A percentile compares a stretch with the other conserved stretches of the same genome.
Evolutionary conservation across 2,113 vertebrate species (phyloP).

Genomic region (Leucosticte australis): DNA sequence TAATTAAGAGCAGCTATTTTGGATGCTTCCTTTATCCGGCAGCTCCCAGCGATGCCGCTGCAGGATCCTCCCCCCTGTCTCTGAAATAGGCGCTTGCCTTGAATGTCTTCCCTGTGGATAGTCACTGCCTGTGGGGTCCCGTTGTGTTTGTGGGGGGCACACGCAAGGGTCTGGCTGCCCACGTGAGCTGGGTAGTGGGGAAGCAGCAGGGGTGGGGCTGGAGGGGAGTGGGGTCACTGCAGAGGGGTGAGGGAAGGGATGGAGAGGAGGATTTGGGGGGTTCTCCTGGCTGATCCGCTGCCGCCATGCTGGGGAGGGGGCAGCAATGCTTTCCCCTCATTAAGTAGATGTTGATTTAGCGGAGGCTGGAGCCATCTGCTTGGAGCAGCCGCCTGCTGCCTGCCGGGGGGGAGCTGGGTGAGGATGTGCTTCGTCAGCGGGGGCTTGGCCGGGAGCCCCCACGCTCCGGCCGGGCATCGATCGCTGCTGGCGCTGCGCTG

Average conservation of each 20-base stretch:
- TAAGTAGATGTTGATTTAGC: slow-evolving; percentile 40
- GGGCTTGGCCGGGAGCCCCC: slow-evolving; percentile 26
- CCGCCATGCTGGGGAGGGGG: neutral
- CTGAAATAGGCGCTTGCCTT: neutral
- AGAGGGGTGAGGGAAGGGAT: neutral
- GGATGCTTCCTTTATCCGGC: slow-evolving; percentile 57
- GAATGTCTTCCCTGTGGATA: neutral
- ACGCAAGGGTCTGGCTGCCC: neutral
- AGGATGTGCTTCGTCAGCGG: slow-evolving; percentile 35
- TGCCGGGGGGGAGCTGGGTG: neutral
- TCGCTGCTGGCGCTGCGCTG: neutral
- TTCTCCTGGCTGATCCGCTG: neutral
- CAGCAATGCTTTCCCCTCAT: slow-evolving; percentile 17
- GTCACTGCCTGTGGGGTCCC: neutral
- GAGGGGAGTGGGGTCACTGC: neutral
- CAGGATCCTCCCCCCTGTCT: slow-evolving; percentile 20
- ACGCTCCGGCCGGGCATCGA: neutral
- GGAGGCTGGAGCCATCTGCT: slow-evolving; percentile 53
- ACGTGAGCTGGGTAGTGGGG: neutral
- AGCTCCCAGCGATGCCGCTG: slow-evolving; percentile 24
- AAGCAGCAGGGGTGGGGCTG: neutral
- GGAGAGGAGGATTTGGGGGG: neutral
- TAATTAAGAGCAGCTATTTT: slow-evolving; percentile 65
- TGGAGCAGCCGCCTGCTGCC: neutral
- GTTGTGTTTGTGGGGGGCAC: neutral